These are phyloP conservation scores for Pachyuromys duprasi DNA, from an alignment of 2,797 vertebrate species.

Conservation along the genomic window DNA sequence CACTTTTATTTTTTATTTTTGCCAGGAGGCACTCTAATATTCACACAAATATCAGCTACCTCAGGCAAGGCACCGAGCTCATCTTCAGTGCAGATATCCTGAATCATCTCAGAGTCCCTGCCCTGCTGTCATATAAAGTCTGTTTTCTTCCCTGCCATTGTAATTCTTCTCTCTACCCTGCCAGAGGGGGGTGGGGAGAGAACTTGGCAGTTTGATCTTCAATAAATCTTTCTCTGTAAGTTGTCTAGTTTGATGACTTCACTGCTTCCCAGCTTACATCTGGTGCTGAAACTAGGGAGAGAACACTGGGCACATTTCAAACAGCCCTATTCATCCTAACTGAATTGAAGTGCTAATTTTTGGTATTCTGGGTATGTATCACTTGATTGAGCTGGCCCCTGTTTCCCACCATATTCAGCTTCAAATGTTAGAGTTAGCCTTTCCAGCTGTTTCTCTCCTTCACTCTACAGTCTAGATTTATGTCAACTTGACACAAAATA, in stretches of 20 bases:
- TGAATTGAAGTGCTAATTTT: neutral
- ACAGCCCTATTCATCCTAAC: neutral
- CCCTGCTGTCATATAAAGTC: neutral
- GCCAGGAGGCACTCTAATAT: accelerated
- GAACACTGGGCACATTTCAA: neutral
- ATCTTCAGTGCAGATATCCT: neutral
- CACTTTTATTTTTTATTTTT: too few relatives aligned
- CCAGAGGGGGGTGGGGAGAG: neutral
- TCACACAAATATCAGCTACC: neutral
- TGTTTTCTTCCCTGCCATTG: neutral
- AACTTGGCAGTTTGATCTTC: neutral
- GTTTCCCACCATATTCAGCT: neutral
- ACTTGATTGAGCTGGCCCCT: neutral
- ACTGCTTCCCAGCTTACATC: neutral
- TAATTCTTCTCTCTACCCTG: neutral
- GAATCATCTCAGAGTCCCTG: neutral
- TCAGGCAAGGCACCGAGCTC: too few relatives aligned
- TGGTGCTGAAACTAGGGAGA: neutral
- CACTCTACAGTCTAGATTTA: neutral
- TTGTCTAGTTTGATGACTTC: neutral
- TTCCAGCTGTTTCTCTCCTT: neutral
- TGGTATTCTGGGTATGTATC: neutral
- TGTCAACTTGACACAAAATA: neutral
- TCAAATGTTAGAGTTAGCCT: neutral
- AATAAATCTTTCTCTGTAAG: neutral